A percentile compares a stretch with the other conserved stretches of the same genome.
Evolutionary conservation across 2,888 invertebrate species (phyloP).

Genomic region (Spisula subtruncata): DNA sequence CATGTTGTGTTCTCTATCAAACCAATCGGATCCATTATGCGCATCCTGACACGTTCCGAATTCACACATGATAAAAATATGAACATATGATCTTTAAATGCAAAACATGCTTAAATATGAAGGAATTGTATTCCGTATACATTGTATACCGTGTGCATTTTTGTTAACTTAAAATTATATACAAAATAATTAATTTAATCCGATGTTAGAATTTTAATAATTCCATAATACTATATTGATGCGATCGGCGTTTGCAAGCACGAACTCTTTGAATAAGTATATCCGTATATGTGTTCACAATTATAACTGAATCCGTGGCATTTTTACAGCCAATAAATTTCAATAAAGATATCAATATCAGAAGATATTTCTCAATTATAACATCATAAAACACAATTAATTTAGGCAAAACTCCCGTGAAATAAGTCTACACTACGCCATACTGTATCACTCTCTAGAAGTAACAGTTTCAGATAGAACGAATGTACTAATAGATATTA

Average conservation of each 20-base stretch:
- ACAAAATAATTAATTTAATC: neutral
- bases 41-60: neutral
- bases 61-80: neutral
- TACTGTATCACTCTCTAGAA: neutral
- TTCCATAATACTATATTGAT: neutral
- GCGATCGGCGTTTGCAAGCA: neutral
- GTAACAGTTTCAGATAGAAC: neutral
- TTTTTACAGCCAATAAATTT: neutral
- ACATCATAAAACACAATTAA: neutral
- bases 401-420: neutral
- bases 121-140: neutral
- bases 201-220: neutral
- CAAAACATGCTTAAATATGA: neutral
- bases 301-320: neutral
- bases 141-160: neutral
- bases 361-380: constrained; percentile 4
- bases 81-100: neutral
- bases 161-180: neutral
- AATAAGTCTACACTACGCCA: neutral
- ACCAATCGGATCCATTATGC: neutral
- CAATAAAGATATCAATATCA: neutral
- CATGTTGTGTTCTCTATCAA: neutral
- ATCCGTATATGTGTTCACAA: neutral
- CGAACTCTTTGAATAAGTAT: neutral
- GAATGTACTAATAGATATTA: neutral